Conservation (phyloP, 2,797 vertebrate genomes). For the Syngnathus acus region DNA sequence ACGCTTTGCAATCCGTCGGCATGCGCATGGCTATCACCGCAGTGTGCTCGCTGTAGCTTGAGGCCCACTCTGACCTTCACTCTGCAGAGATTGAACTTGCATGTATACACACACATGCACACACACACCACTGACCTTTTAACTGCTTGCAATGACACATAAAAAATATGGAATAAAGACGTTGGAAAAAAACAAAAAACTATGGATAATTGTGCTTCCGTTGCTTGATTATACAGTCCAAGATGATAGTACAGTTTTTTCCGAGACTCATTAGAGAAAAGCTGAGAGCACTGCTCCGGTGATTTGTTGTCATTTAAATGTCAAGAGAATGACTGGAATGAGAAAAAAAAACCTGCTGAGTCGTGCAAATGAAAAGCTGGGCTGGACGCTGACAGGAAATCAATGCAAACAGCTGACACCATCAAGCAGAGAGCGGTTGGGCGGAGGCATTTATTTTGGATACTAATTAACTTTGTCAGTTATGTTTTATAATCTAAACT, state of each 20-base stretch:
- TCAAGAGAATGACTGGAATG: background rate
- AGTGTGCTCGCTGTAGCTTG: slow-evolving; percentile 45
- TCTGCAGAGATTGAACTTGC: slow-evolving; percentile 37
- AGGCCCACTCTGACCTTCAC: slow-evolving; percentile 67
- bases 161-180: background rate
- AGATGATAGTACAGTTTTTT: background rate
- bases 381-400: background rate
- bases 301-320: background rate
- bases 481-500: background rate
- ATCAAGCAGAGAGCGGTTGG: background rate
- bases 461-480: too few species aligned
- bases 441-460: background rate
- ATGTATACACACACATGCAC: background rate
- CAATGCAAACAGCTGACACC: background rate
- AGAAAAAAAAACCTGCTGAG: background rate
- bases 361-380: slow-evolving; percentile 2
- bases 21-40: slow-evolving; percentile 48
- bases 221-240: background rate
- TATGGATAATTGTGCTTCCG: background rate
- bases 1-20: slow-evolving; percentile 42
- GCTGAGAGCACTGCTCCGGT: background rate
- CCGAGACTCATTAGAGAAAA: background rate
- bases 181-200: background rate
- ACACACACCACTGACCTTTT: slow-evolving; percentile 27
- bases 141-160: slow-evolving; percentile 22